Conservation (phyloP, 2,113 vertebrate species). For the Recurvirostra avosetta region DNA sequence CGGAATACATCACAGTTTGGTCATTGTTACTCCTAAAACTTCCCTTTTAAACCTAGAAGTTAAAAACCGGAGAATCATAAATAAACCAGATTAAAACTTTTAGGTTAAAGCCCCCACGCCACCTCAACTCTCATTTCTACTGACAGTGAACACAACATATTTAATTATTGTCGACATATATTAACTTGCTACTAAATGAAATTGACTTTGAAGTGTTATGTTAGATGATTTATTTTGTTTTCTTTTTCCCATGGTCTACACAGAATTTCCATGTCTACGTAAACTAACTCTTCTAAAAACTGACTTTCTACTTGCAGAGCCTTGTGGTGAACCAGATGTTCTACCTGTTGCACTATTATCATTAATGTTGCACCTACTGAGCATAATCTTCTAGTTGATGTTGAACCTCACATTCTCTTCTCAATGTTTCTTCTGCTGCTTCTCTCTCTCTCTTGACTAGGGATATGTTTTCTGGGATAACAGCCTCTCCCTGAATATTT, state of each 20-base stretch:
- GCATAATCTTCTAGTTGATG: neutral
- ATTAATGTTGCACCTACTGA: neutral
- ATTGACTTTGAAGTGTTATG: neutral
- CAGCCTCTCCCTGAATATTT: neutral
- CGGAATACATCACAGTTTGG: accelerated
- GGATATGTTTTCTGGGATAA: neutral
- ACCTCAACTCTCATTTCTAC: neutral
- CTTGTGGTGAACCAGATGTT: neutral
- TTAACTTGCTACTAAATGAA: neutral
- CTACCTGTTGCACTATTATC: neutral
- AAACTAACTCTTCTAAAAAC: neutral
- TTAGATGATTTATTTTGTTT: neutral
- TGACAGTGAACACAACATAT: neutral
- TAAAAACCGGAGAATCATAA: neutral
- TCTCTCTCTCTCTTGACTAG: neutral
- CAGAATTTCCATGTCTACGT: accelerated
- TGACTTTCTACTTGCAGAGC: neutral
- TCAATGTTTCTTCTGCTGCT: neutral
- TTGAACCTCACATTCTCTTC: neutral
- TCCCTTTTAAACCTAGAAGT: neutral
- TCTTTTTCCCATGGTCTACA: neutral
- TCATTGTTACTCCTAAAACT: neutral
- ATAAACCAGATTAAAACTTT: neutral
- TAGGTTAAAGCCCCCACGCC: neutral
- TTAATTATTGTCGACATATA: neutral